Base-by-base conservation (phyloP, 2,888 invertebrate species). In the Hetaerina titia region DNA sequence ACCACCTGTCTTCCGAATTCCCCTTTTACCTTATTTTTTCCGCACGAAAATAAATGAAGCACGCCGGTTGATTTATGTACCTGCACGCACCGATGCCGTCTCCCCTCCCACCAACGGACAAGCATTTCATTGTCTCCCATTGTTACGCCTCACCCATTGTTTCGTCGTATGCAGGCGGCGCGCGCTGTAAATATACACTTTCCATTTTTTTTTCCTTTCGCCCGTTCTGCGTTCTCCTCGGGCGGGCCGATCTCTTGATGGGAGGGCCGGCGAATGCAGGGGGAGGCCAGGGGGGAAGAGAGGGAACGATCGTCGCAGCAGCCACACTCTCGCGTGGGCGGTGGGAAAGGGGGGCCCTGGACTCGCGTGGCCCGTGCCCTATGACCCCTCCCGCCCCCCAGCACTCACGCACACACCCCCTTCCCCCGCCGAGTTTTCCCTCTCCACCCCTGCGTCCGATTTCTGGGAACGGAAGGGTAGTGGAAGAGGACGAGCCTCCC, bases 71-170 rank as follows among this genome's bases (percentile, higher is more conserved):
- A 90, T 90, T 90, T 90, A 60, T 60, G 90, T 60, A 90, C 25
- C 90, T 15, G 15, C 5, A 1, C 60, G 45, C 11, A 60, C 60
- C 15, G 13, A 15, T 60, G 60, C 60, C 13, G 11, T 5, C 60
- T 11, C 60, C 90, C 90, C 58, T 60, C 90, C 25, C 90, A 60
- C 60, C 90, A 25, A 25, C 58, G n/a, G 90, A 90, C 90, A 90
- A 58, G n/a, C 90, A 90, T 90, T 90, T 90, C 90, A 90, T 90
- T 90, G 90, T 90, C 60, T 22, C 60, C 90, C 90, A 90, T 90
- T 90, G 90, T 90, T 90, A 90, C 15, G 60, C 60, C 60, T 60
- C 11, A n/a, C 58, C 60, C 90, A 90, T 90, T 90, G 90, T 90
- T 60, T 90, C 15, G 58, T 25, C 58, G 90, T n/a, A 15, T 60